phyloP scores from a whole-genome alignment of 2,888 invertebrate genomes.

The Listrodromus nycthemerus region DNA sequence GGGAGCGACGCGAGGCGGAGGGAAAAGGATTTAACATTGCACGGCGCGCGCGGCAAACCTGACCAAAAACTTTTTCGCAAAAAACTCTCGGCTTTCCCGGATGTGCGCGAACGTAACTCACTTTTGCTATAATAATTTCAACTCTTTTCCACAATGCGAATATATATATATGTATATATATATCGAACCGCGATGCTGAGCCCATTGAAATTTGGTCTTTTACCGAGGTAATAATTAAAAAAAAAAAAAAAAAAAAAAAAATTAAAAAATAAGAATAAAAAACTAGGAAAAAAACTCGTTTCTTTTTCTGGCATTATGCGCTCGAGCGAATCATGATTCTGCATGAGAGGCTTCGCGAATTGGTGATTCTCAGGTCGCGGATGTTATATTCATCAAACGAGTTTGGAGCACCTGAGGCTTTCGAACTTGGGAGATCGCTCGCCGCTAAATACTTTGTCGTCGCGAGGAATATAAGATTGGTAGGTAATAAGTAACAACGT shows the following conservation, averaged over 20 bases:
- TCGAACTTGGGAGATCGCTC: conserved; percentile 25
- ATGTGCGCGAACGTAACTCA: conserved; percentile 50
- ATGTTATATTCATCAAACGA: conserved; percentile 9
- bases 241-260: background rate
- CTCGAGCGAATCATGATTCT: conserved; percentile 54
- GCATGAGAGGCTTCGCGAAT: background rate
- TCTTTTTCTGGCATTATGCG: conserved; percentile 13
- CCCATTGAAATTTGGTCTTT: conserved; percentile 48
- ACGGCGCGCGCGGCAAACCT: conserved; percentile 2
- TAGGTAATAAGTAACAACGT: conserved; percentile 26
- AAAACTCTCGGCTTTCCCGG: conserved; percentile 43
- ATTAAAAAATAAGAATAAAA: background rate
- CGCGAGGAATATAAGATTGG: conserved; percentile 10
- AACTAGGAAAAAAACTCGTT: conserved; percentile 40
- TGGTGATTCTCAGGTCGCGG: background rate
- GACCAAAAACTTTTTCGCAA: conserved; percentile 41
- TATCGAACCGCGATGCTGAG: background rate
- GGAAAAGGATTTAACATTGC: conserved; percentile 23
- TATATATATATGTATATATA: conserved; percentile 10
- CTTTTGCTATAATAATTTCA: conserved; percentile 49
- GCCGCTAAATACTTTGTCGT: conserved; percentile 54
- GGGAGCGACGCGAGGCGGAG: conserved; percentile 11
- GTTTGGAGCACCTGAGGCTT: conserved; percentile 21
- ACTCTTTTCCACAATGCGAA: conserved; percentile 24
- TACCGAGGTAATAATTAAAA: conserved; percentile 16